A percentile compares a stretch with the other conserved stretches of the same genome.
Conservation (phyloP, 2,113 vertebrate genomes). For the Ctenodactylus gundi region DNA sequence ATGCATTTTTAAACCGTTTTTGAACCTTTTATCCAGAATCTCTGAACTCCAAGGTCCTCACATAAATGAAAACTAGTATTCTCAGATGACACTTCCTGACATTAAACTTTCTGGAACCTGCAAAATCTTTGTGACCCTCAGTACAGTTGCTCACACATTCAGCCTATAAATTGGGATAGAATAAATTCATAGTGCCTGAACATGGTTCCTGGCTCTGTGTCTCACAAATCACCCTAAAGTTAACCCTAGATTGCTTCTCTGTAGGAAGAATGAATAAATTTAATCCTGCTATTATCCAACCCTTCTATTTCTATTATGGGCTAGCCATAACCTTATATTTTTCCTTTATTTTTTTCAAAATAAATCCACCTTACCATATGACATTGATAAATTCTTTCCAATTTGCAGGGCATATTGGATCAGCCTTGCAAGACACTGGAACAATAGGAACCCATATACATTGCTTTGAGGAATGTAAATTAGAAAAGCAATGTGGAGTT, state of each 20-base stretch:
- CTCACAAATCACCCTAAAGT: not conserved
- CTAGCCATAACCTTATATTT: not conserved
- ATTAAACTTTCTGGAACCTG: not conserved
- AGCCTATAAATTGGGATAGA: not conserved
- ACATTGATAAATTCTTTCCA: slow-evolving; percentile 58
- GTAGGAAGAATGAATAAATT: not conserved
- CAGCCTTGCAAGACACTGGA: slow-evolving; percentile 20
- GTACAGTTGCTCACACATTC: not conserved
- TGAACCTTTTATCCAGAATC: not conserved
- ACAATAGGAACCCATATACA: slow-evolving; percentile 14
- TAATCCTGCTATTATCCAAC: not conserved
- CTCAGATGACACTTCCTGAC: not conserved
- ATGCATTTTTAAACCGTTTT: too few relatives aligned
- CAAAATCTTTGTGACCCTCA: not conserved
- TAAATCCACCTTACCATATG: slow-evolving; percentile 31
- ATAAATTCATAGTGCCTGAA: not conserved
- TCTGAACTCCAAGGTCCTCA: not conserved
- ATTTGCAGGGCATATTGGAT: slow-evolving; percentile 2
- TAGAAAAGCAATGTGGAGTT: slow-evolving; percentile 19
- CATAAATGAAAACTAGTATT: not conserved
- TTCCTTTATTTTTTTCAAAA: slow-evolving; percentile 44
- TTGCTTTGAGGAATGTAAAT: slow-evolving; percentile 40
- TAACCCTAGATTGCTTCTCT: not conserved
- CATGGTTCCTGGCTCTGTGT: not conserved
- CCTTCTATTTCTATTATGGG: not conserved